Evolutionary conservation across 1,140 invertebrate species (phyloP).

Genomic region (Aphelinus atriplicis): DNA sequence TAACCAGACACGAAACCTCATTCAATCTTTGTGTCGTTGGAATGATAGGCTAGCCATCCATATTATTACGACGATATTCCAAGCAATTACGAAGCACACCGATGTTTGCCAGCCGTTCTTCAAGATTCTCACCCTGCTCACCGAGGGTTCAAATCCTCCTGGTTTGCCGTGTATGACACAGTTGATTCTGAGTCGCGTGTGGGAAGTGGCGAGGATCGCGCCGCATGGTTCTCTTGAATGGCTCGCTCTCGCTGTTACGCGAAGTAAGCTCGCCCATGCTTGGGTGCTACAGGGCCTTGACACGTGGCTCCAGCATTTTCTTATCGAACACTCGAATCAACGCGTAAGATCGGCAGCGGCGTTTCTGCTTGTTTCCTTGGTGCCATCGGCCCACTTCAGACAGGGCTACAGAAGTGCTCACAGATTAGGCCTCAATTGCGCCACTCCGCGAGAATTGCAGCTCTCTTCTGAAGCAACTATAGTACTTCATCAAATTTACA

Average conservation of each 20-base stretch:
- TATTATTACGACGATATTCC: conserved; percentile 89
- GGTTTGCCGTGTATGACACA: conserved; percentile 90
- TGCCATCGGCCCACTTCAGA: conserved; percentile 87
- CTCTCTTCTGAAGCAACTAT: conserved; percentile 77
- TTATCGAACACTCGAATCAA: conserved; percentile 86
- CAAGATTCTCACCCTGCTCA: conserved; percentile 84
- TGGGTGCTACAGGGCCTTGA: conserved; percentile 90
- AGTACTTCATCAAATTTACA: conserved; percentile 87
- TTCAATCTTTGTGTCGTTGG: conserved; percentile 90
- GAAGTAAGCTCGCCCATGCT: conserved; percentile 88
- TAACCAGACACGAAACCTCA: conserved; percentile 89
- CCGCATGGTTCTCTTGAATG: conserved; percentile 92
- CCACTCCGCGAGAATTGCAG: conserved; percentile 63
- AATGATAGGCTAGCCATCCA: conserved; percentile 87
- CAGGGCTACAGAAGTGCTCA: conserved; percentile 81
- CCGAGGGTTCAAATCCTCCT: conserved; percentile 78
- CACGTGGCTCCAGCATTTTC: conserved; percentile 88
- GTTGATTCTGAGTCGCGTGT: conserved; percentile 84
- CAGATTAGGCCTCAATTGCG: conserved; percentile 60
- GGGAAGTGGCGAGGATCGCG: conserved; percentile 90
- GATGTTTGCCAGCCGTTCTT: conserved; percentile 92
- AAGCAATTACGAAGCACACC: conserved; percentile 87
- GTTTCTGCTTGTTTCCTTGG: conserved; percentile 85
- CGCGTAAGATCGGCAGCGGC: conserved; percentile 88
- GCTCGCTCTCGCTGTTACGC: conserved; percentile 81